Percentiles rank a stretch among this genome's conserved stretches.
phyloP scores from a whole-genome alignment of 2,797 vertebrate species.

The Arrhamphus sclerolepis region DNA sequence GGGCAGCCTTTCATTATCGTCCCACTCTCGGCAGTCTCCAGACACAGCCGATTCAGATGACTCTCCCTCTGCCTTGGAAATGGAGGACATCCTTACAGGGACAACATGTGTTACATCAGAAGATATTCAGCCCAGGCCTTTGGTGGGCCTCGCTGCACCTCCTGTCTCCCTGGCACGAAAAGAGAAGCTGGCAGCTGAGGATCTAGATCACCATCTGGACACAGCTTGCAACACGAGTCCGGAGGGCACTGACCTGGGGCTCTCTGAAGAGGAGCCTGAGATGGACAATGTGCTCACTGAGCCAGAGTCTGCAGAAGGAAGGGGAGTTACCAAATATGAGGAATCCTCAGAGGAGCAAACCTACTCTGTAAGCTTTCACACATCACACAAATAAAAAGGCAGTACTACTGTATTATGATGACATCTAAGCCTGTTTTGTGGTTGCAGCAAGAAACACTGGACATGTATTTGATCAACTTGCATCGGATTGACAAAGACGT shows the following conservation, averaged over 20 bases:
- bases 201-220: conserved; percentile 82
- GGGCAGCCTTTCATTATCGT: conserved; percentile 67
- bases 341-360: conserved; percentile 83
- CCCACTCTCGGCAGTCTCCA: conserved; percentile 75
- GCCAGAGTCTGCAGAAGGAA: conserved; percentile 79
- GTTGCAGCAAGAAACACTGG: conserved; percentile 90
- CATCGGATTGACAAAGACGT: conserved; percentile 99
- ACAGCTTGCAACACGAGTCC: conserved; percentile 84
- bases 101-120: conserved; percentile 76
- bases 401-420: too few relatives aligned
- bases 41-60: conserved; percentile 83
- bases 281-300: conserved; percentile 90
- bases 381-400: not conserved
- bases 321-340: conserved; percentile 74
- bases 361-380: conserved; percentile 88
- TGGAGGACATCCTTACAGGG: conserved; percentile 84
- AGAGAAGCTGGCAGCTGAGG: conserved; percentile 57
- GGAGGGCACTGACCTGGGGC: conserved; percentile 87
- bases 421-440: conserved; percentile 2
- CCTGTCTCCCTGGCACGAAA: conserved; percentile 60
- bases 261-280: conserved; percentile 91
- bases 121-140: conserved; percentile 58
- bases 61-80: conserved; percentile 84
- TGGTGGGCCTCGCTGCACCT: conserved; percentile 71
- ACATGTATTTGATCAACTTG: conserved; percentile 95